A percentile compares a stretch with the other conserved stretches of the same genome.
These are phyloP conservation scores for Psylliodes chrysocephalus DNA, from an alignment of 2,888 invertebrate species.

Conservation along the genomic window DNA sequence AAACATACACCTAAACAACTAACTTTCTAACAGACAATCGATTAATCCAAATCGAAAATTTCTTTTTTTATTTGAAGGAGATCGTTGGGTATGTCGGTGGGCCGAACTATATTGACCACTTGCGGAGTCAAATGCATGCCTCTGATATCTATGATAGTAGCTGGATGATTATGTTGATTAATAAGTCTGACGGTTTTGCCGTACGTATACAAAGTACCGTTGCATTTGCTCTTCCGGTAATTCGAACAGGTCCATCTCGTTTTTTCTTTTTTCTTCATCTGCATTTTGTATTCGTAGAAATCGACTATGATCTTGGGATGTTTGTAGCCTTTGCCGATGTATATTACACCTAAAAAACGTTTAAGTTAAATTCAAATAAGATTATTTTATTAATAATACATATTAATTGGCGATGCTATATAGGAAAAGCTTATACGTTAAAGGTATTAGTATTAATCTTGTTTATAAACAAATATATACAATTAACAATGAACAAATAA, in stretches of 20 bases:
- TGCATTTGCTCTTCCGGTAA: constrained; percentile 38
- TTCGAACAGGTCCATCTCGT: constrained; percentile 44
- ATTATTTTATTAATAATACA: too few relatives aligned
- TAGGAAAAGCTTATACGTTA: too few relatives aligned
- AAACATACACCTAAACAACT: too few relatives aligned
- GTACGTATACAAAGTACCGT: constrained; percentile 31
- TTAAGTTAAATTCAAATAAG: too few relatives aligned
- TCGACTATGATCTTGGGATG: constrained; percentile 45
- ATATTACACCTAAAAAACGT: constrained; percentile 45
- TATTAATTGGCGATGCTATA: too few relatives aligned
- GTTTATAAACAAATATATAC: too few relatives aligned
- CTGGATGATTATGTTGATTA: constrained; percentile 23
- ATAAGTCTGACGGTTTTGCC: constrained; percentile 35
- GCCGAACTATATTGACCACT: constrained; percentile 29
- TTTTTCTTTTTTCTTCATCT: constrained; percentile 28
- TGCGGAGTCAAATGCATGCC: constrained; percentile 20
- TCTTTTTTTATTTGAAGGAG: constrained; percentile 5
- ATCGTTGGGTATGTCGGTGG: not conserved
- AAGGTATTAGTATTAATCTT: too few relatives aligned
- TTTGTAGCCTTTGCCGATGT: constrained; percentile 46
- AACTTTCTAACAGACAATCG: too few relatives aligned
- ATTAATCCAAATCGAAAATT: constrained; percentile 6
- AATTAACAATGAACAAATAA: too few relatives aligned
- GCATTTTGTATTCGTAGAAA: constrained; percentile 39
- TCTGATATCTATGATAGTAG: constrained; percentile 5